These are phyloP conservation scores for Xiphophorus couchianus DNA, from an alignment of 2,113 vertebrate species.

Conservation along the genomic window DNA sequence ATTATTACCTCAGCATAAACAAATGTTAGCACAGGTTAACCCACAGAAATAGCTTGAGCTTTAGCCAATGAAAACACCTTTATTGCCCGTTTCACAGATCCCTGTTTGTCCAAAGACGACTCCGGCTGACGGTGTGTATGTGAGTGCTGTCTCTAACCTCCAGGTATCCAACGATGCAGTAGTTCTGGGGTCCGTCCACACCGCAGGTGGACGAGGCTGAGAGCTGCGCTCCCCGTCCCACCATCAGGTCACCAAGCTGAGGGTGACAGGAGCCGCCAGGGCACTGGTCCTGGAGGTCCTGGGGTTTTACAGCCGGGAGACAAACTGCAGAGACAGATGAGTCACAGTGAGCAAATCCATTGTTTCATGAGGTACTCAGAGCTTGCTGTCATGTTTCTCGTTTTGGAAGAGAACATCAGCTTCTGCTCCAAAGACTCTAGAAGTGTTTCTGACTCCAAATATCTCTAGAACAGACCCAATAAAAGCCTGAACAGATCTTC, in stretches of 20 bases:
- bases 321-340: slow-evolving; percentile 59
- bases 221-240: slow-evolving; percentile 82
- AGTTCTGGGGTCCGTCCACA: slow-evolving; percentile 80
- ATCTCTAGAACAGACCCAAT: too few species aligned
- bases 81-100: neutral
- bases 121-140: neutral
- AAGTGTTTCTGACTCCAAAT: too few species aligned
- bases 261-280: slow-evolving; percentile 76
- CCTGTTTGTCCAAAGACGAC: neutral
- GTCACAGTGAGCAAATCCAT: neutral
- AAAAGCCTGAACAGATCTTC: too few species aligned
- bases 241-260: slow-evolving; percentile 82
- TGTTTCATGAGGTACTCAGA: neutral
- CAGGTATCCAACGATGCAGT: slow-evolving; percentile 90
- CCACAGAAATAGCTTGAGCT: neutral
- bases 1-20: neutral
- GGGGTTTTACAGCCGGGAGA: slow-evolving; percentile 58
- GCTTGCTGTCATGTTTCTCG: too few species aligned
- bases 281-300: slow-evolving; percentile 47
- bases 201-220: slow-evolving; percentile 87
- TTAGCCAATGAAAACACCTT: neutral
- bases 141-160: slow-evolving; percentile 75
- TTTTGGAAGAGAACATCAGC: too few species aligned
- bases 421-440: too few species aligned
- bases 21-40: neutral